These are phyloP conservation scores for Ictidomys tridecemlineatus DNA, from an alignment of 2,113 vertebrate species.

Conservation along the genomic window DNA sequence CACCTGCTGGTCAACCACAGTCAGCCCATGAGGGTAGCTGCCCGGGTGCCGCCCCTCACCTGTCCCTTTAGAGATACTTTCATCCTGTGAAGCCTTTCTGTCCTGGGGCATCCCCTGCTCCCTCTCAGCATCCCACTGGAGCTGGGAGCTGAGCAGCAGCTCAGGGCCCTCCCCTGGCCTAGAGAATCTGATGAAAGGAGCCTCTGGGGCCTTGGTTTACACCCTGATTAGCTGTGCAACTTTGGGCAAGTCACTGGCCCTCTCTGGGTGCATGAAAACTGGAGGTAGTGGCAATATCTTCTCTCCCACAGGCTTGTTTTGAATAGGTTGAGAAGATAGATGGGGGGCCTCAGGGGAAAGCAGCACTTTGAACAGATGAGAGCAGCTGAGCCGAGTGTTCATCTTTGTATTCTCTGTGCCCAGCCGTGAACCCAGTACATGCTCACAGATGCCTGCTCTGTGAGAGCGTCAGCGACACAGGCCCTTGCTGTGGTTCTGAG, in stretches of 20 bases:
- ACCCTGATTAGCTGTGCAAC: not conserved
- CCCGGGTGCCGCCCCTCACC: not conserved
- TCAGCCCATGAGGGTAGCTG: not conserved
- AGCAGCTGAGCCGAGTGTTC: not conserved
- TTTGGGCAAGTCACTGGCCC: not conserved
- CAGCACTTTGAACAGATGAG: not conserved
- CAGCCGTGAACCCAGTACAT: not conserved
- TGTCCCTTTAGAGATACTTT: not conserved
- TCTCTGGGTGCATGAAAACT: not conserved
- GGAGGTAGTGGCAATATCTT: not conserved
- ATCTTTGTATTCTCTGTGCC: not conserved
- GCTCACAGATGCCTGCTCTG: not conserved
- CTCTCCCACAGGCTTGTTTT: not conserved
- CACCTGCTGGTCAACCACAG: not conserved
- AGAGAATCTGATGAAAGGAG: not conserved
- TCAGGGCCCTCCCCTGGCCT: not conserved
- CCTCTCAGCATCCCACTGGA: not conserved
- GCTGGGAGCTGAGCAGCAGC: not conserved
- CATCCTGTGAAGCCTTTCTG: not conserved
- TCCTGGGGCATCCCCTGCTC: not conserved
- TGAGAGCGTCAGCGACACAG: too few species aligned
- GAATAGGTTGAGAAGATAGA: not conserved
- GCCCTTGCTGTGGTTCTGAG: not conserved
- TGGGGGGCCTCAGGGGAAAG: too few species aligned
- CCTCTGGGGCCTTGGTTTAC: accelerated